These are phyloP conservation scores for Perizoma flavofasciatum DNA, from an alignment of 2,888 invertebrate species.

Conservation along the genomic window DNA sequence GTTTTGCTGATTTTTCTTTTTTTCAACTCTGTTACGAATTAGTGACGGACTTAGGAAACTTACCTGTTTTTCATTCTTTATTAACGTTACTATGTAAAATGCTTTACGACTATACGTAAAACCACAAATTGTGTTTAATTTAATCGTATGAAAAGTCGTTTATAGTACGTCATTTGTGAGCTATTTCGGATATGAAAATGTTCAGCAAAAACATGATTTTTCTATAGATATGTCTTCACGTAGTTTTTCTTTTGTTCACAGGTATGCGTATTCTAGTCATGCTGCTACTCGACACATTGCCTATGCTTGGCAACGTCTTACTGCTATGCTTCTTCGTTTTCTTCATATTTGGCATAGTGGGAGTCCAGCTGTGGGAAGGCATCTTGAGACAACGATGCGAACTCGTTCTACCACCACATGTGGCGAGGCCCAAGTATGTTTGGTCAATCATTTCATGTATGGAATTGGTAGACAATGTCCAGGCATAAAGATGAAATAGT, in stretches of 20 bases:
- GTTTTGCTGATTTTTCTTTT: conserved; percentile 36
- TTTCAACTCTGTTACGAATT: conserved; percentile 14
- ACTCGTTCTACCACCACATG: conserved; percentile 88
- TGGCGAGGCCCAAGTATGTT: conserved; percentile 91
- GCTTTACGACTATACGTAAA: conserved; percentile 6
- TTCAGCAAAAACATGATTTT: neutral
- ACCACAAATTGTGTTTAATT: conserved; percentile 17
- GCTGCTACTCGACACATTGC: conserved; percentile 98
- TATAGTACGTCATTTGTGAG: conserved; percentile 14
- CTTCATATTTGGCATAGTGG: conserved; percentile 99
- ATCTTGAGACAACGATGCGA: conserved; percentile 97
- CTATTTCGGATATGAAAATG: conserved; percentile 10
- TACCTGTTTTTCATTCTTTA: conserved; percentile 21
- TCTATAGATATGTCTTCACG: neutral
- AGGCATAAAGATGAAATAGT: conserved; percentile 20
- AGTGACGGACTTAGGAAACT: conserved; percentile 13
- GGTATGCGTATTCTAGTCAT: conserved; percentile 99
- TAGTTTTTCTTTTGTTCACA: conserved; percentile 61
- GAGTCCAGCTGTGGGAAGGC: conserved; percentile 99
- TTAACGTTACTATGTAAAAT: conserved; percentile 21
- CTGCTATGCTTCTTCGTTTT: conserved; percentile 99
- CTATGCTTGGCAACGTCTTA: conserved; percentile 99
- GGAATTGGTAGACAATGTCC: conserved; percentile 10
- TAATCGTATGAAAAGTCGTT: conserved; percentile 19
- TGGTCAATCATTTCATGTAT: conserved; percentile 27